Conservation (phyloP, 1,140 invertebrate species). For the Diplogasteroides magnus region DNA sequence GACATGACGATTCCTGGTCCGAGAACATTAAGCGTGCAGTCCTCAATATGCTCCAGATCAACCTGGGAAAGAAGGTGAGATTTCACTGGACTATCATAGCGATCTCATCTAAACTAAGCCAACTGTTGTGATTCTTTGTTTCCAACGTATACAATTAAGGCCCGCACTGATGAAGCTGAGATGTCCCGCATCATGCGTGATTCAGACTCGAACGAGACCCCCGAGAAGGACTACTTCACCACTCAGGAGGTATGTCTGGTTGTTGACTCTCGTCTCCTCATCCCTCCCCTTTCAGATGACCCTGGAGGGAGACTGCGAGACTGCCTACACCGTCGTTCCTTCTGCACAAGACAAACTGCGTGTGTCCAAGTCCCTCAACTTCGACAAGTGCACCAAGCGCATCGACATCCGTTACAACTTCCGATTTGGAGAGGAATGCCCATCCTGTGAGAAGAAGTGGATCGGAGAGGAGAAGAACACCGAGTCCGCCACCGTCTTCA, state of each 20-base stretch:
- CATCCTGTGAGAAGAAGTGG: slow-evolving; percentile 19
- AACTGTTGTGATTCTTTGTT: slow-evolving; percentile 1
- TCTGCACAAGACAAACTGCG: neutral
- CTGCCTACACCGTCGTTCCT: slow-evolving; percentile 18
- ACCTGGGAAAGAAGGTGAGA: slow-evolving; percentile 39
- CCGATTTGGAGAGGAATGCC: slow-evolving; percentile 22
- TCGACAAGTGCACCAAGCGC: slow-evolving; percentile 41
- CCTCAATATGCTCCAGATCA: slow-evolving; percentile 53
- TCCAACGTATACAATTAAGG: neutral
- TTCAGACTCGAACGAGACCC: neutral
- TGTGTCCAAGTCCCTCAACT: slow-evolving; percentile 49
- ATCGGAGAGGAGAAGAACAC: slow-evolving; percentile 15
- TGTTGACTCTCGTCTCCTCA: neutral
- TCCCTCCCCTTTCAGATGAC: slow-evolving; percentile 16
- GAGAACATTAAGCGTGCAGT: slow-evolving; percentile 56
- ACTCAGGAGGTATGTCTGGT: slow-evolving; percentile 1
- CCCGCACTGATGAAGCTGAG: neutral
- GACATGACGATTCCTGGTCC: slow-evolving; percentile 54
- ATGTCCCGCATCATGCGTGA: slow-evolving; percentile 12
- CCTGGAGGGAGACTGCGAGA: slow-evolving; percentile 30
- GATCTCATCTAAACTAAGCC: slow-evolving; percentile 4
- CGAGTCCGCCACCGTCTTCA: slow-evolving; percentile 18
- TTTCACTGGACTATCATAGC: slow-evolving; percentile 16
- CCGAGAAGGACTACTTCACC: too few species aligned
- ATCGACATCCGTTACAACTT: slow-evolving; percentile 36